These are phyloP conservation scores for Zaprionus tsacasi DNA, from an alignment of 1,140 invertebrate species.

Conservation along the genomic window DNA sequence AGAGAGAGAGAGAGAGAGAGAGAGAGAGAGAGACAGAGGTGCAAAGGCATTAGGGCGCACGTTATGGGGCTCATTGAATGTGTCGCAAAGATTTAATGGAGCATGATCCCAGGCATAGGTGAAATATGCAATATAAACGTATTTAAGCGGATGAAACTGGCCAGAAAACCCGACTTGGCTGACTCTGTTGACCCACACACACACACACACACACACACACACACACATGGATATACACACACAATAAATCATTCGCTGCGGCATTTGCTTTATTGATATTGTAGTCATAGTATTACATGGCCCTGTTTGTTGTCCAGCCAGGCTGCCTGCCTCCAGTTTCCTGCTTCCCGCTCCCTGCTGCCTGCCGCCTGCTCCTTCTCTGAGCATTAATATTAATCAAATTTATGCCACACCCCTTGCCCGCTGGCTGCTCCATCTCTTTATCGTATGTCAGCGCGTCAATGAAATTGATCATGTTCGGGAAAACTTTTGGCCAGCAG, in stretches of 20 bases:
- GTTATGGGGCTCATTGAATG: constrained; percentile 80
- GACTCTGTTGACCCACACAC: constrained; percentile 46
- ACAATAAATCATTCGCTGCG: constrained; percentile 69
- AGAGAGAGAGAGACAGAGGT: not conserved
- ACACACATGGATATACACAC: constrained; percentile 1
- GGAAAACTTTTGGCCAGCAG: constrained; percentile 54
- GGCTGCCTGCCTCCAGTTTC: not conserved
- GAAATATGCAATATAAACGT: constrained; percentile 60
- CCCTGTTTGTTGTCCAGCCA: constrained; percentile 57
- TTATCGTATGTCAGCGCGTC: constrained; percentile 30
- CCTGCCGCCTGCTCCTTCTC: not conserved
- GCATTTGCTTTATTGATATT: constrained; percentile 77
- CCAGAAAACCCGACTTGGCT: not conserved
- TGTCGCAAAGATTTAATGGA: constrained; percentile 82
- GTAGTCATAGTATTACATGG: constrained; percentile 59
- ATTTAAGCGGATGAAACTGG: constrained; percentile 36
- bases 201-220: constrained; percentile 28
- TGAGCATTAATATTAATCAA: constrained; percentile 73
- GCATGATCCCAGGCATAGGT: constrained; percentile 72
- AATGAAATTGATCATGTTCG: constrained; percentile 63
- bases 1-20: not conserved
- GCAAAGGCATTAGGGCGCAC: constrained; percentile 70
- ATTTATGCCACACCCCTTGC: constrained; percentile 38
- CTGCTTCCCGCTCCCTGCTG: not conserved
- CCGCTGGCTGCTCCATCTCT: not conserved